Percentiles rank a stretch among this genome's conserved stretches.
phyloP scores from a whole-genome alignment of 2,113 vertebrate species.

The Vireo altiloquus region DNA sequence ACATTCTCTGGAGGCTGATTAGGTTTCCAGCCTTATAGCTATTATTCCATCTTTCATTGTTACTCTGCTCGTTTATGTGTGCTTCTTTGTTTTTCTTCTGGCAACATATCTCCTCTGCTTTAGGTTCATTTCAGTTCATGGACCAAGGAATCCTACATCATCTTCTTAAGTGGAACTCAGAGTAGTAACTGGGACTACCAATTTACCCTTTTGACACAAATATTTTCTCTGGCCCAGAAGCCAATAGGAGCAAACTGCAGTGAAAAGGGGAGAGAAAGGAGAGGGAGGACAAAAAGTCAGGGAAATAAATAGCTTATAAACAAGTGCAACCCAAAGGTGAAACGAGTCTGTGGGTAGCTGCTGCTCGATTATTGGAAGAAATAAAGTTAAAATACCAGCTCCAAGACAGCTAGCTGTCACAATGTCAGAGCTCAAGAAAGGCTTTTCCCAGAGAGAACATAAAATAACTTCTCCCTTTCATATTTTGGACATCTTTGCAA shows the following conservation, averaged over 20 bases:
- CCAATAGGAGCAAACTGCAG: not conserved
- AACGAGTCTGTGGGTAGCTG: not conserved
- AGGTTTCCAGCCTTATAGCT: not conserved
- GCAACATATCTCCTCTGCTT: not conserved
- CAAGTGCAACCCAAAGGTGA: conserved; percentile 33
- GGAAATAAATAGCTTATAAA: conserved; percentile 31
- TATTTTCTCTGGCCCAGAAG: not conserved
- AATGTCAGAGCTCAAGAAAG: not conserved
- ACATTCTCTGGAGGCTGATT: not conserved
- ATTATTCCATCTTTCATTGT: conserved; percentile 46
- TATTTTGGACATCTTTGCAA: not conserved
- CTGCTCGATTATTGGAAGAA: not conserved
- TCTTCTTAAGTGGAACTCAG: not conserved
- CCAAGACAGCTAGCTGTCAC: conserved; percentile 11
- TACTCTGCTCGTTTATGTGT: conserved; percentile 17
- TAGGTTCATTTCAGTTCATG: not conserved
- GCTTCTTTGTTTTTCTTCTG: not conserved
- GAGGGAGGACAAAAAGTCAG: not conserved
- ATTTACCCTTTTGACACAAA: not conserved
- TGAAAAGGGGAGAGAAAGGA: not conserved
- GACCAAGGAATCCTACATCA: not conserved
- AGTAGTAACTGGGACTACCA: not conserved
- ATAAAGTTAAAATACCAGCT: not conserved
- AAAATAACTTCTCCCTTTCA: conserved; percentile 8
- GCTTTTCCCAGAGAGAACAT: not conserved